phyloP scores from a whole-genome alignment of 2,797 vertebrate genomes.

The Babyrousa celebensis region DNA sequence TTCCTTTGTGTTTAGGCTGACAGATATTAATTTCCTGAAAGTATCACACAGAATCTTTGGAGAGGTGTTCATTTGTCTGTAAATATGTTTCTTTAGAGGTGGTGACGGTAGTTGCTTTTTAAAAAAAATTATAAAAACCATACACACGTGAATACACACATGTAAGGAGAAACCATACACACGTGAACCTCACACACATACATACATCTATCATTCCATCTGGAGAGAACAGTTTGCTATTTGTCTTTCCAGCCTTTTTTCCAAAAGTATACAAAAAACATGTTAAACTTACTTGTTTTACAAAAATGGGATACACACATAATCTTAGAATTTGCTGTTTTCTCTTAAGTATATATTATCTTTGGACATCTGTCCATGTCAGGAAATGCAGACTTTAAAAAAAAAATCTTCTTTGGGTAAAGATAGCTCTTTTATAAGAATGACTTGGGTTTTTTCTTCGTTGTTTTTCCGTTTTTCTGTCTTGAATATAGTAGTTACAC shows the following conservation, averaged over 20 bases:
- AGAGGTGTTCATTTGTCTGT: constrained; percentile 17
- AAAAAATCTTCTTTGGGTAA: constrained; percentile 5
- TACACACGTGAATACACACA: not conserved
- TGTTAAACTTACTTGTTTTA: constrained; percentile 43
- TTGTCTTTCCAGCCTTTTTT: constrained; percentile 56
- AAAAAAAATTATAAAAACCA: constrained; percentile 33
- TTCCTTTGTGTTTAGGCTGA: constrained; percentile 64
- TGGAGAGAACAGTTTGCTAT: constrained; percentile 33
- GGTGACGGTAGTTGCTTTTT: constrained; percentile 4
- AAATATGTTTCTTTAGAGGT: constrained; percentile 45
- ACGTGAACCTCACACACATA: not conserved
- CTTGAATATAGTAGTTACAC: constrained; percentile 44
- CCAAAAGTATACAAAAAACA: not conserved
- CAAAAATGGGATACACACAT: not conserved
- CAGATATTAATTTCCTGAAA: constrained; percentile 65
- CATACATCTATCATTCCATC: not conserved
- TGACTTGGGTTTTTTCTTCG: not conserved
- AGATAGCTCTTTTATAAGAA: constrained; percentile 52
- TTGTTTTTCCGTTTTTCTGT: constrained; percentile 32
- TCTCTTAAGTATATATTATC: constrained; percentile 20
- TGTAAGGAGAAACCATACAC: not conserved
- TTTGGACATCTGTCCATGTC: constrained; percentile 52
- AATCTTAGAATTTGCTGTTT: constrained; percentile 52
- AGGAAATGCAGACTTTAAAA: constrained; percentile 48
- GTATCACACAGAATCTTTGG: constrained; percentile 12